A percentile compares a stretch with the other conserved stretches of the same genome.
These are phyloP conservation scores for Nemurella pictetii DNA, from an alignment of 2,888 invertebrate genomes.

Conservation along the genomic window DNA sequence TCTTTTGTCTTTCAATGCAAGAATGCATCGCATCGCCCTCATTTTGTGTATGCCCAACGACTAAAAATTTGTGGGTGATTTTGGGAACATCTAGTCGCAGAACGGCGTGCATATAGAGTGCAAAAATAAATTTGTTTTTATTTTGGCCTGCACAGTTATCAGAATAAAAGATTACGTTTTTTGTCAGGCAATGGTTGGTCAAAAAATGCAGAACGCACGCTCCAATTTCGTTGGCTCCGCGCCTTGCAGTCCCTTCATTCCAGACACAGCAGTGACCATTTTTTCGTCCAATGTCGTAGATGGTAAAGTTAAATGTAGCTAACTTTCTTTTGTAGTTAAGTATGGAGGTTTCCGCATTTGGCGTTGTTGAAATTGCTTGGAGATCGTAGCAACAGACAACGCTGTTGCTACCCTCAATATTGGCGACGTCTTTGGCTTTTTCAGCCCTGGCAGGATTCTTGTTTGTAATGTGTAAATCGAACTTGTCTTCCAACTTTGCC, in stretches of 20 bases:
- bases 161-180: conserved; percentile 33
- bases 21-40: conserved; percentile 30
- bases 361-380: background rate
- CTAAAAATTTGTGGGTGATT: conserved; percentile 33
- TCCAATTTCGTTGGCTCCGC: conserved; percentile 34
- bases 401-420: background rate
- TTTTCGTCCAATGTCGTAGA: conserved; percentile 18
- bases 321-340: conserved; percentile 21
- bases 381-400: conserved; percentile 17
- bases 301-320: conserved; percentile 27
- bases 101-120: conserved; percentile 35
- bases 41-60: conserved; percentile 29
- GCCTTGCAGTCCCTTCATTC: conserved; percentile 28
- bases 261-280: conserved; percentile 29
- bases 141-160: conserved; percentile 36
- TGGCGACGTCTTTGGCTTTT: conserved; percentile 19
- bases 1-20: conserved; percentile 25
- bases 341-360: background rate
- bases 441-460: background rate
- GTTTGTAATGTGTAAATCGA: conserved; percentile 6
- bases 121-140: conserved; percentile 39
- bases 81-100: conserved; percentile 31
- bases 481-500: background rate
- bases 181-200: conserved; percentile 9
- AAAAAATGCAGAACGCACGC: conserved; percentile 27